phyloP scores from a whole-genome alignment of 2,797 vertebrate species.

The Clamator glandarius region DNA sequence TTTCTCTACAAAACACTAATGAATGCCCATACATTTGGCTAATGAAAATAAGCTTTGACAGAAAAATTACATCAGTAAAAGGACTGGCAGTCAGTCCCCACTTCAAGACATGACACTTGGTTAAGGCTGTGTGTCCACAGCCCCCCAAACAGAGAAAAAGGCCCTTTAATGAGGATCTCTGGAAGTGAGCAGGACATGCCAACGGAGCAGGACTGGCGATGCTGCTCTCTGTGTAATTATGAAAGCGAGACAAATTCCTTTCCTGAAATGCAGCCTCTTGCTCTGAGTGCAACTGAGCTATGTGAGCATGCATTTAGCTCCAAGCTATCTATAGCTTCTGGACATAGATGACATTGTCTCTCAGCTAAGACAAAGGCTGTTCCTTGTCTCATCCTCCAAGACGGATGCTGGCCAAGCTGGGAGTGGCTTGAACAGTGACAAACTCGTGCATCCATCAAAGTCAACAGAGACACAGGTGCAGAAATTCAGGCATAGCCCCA shows the following conservation, averaged over 20 bases:
- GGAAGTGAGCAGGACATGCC: background rate
- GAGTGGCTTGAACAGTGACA: background rate
- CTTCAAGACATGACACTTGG: background rate
- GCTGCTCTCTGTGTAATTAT: background rate
- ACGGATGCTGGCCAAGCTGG: background rate
- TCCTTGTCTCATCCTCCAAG: background rate
- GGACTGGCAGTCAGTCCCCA: background rate
- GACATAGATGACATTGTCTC: background rate
- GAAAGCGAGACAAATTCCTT: background rate
- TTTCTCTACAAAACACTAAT: background rate
- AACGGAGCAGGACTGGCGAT: fast-evolving
- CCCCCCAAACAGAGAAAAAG: background rate
- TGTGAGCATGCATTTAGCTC: background rate
- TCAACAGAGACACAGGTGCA: background rate
- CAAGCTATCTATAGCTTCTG: conserved; percentile 2
- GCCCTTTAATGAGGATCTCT: background rate
- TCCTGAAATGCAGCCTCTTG: background rate
- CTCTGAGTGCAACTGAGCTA: background rate
- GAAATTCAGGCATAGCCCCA: background rate
- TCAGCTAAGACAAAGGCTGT: background rate
- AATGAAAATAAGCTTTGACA: conserved; percentile 16
- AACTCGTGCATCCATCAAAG: background rate
- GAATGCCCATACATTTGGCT: background rate
- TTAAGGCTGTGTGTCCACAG: background rate
- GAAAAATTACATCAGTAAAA: background rate